Evolutionary conservation across 53 echinoderm and acorn worm species (phyloP), one percentile per base, ranked within the genome.

Genomic region (Echinometra lucunter): DNA sequence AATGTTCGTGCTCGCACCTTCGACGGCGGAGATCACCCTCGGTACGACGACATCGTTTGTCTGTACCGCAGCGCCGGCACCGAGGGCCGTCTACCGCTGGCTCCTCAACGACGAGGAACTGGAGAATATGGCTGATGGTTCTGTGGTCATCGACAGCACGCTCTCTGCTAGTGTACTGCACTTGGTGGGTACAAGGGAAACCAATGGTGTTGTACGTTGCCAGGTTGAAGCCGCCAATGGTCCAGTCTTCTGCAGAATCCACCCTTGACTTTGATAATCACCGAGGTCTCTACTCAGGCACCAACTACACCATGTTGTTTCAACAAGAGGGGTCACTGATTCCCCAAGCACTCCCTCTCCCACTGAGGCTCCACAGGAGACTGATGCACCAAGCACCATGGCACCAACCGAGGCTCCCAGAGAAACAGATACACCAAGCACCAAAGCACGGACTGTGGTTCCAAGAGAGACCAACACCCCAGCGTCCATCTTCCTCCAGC

Each of bases 31-130:
- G 23, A 89, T 95, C 87, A 66, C 69, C 37, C 56, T 85, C 15
- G 96, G 96, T 13, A 74, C 63, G 32, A 83, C 96, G 13, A 95
- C 96, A 56, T 96, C 97, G 47, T 98, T 98, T 88, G 95, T 98
- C 18, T 98, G 98, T 90, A 95, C 93, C 66, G 96, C 96, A 66
- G 80, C 94, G 34, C 91, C 95, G 45, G 96, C 97, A 25, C 92
- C 97, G 4, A 83, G 96, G 40, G 95, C 95, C 1, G 85, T 42
- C 34, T 98, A 95, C 91, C 90, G 58, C 35, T 98, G 98, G 98
- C 92, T 94, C 40, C 83, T 97, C 23, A 96, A 94, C 81, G 96
- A 95, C 25, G 66, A 44, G 11, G 97, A 95, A n/a, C 92, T 97
- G 18, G 93, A 89, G 3, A 37, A 44, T 8, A 88, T 74, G 37